Conservation (phyloP, 2,888 invertebrate species). For the Amiota mariae region DNA sequence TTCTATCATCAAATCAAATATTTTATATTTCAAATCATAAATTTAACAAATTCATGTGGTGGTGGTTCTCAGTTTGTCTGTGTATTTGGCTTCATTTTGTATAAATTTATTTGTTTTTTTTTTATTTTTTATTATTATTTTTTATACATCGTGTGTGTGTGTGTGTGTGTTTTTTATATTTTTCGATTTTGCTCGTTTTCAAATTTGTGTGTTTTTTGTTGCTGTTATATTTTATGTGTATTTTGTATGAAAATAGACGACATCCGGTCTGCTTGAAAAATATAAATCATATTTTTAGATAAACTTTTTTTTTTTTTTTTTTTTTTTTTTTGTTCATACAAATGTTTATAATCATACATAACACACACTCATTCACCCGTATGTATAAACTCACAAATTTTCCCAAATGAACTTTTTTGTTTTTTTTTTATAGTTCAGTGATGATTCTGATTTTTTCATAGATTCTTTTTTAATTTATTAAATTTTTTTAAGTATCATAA, state of each 20-base stretch:
- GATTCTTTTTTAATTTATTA: background rate
- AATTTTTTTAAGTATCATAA: too few relatives aligned
- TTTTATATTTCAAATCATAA: constrained; percentile 23
- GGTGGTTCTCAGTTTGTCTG: constrained; percentile 30
- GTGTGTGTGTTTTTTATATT: constrained; percentile 16
- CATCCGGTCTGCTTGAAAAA: constrained; percentile 66
- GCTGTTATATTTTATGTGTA: too few relatives aligned
- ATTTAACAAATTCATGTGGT: constrained; percentile 35
- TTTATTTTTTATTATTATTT: constrained; percentile 18
- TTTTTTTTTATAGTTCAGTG: background rate
- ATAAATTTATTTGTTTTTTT: constrained; percentile 13
- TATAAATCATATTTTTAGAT: constrained; percentile 66
- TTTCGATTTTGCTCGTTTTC: constrained; percentile 25
- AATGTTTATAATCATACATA: background rate
- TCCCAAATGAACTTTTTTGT: too few relatives aligned
- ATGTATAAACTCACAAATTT: too few relatives aligned
- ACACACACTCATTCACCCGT: too few relatives aligned
- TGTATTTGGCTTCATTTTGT: too few relatives aligned
- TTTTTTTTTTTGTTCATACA: background rate
- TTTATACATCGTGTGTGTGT: too few relatives aligned
- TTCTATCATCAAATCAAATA: constrained; percentile 13
- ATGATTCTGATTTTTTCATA: background rate
- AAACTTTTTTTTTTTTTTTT: constrained; percentile 38
- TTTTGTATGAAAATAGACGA: constrained; percentile 67
- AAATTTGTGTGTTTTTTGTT: constrained; percentile 42